phyloP scores from a whole-genome alignment of 1,140 invertebrate species.

The Drosophila sechellia region DNA sequence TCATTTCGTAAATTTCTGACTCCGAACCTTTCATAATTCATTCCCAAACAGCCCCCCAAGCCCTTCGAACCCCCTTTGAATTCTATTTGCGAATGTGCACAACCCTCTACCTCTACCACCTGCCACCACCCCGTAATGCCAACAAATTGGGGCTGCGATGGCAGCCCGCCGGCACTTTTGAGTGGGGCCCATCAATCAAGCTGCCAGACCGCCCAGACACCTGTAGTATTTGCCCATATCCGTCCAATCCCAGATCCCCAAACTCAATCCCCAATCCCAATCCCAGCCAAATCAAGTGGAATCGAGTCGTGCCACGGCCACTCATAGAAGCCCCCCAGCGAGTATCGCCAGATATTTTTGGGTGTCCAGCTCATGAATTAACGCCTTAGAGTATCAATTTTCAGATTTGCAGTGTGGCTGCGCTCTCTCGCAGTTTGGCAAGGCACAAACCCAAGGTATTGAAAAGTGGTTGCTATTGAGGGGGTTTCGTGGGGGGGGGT shows the following conservation, averaged over 20 bases:
- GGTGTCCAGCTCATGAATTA: slow-evolving; percentile 51
- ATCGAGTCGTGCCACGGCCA: not conserved
- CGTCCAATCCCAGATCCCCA: not conserved
- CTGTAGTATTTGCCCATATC: slow-evolving; percentile 8
- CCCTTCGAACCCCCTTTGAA: not conserved
- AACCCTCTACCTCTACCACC: not conserved
- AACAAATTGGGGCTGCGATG: slow-evolving; percentile 54
- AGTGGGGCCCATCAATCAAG: slow-evolving; percentile 65
- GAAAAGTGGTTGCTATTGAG: not conserved
- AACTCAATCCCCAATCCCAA: not conserved
- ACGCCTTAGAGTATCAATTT: slow-evolving; percentile 75
- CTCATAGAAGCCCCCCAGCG: not conserved
- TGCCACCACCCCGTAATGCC: slow-evolving; percentile 35
- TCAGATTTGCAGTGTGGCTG: slow-evolving; percentile 81
- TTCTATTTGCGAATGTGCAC: slow-evolving; percentile 15
- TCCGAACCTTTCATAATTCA: slow-evolving; percentile 53
- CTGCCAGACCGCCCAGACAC: not conserved
- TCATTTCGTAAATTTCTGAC: slow-evolving; percentile 40
- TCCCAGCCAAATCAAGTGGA: slow-evolving; percentile 18
- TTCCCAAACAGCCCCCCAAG: slow-evolving; percentile 1
- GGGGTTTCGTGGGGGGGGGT: not conserved
- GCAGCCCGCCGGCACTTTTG: slow-evolving; percentile 33
- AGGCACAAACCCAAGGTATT: slow-evolving; percentile 77
- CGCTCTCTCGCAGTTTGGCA: slow-evolving; percentile 77
- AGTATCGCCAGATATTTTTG: slow-evolving; percentile 16